Base-by-base conservation (phyloP, 2,888 invertebrate genomes). In the Megamerina dolium region DNA sequence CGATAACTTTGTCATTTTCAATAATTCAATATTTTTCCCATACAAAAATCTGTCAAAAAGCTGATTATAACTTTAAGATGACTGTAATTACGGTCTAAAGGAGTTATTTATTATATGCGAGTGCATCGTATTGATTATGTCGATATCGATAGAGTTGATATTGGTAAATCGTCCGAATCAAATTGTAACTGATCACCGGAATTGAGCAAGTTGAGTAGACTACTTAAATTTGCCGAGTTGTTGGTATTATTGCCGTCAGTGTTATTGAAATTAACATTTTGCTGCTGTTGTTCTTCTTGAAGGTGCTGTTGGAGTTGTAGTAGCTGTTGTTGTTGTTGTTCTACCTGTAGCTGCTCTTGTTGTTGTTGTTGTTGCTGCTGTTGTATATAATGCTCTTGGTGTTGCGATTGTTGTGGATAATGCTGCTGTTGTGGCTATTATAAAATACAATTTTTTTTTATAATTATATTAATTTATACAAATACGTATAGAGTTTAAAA, bases 141-240 rank as follows among this genome's bases (percentile, higher is more conserved):
- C 36, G 70, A 67, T 60, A 70, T 61, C 33, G 71, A 70, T 21
- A 76, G 64, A 31, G 73, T 74, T 39, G 76, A 74, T 44, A 78
- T 57, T 51, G 63, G 58, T 32, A 65, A 70, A 51, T 78, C 78
- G 45, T 72, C 71, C 5, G 77, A 76, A 58, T 73, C 74, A 29
- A 77, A 67, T 48, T 68, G 70, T 48, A 72, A 56, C 48, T 74
- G 72, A 50, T 78, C 78, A 45, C 72, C 71, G 2, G 77, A 77
- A 57, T 73, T 74, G 29, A 77, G 75, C 55, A 76, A 66, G 57
- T 72, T 72, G 18, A 74, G 48, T 32, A 74, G 59, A 47, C 64
- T 72, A 51, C 67, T 70, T 41, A 69, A 47, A 39, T 68, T 63
- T 41, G 31, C 31, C 26, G 27, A 41, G 26, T 46, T 54, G 35